Percentiles rank a stretch among this genome's conserved stretches.
phyloP scores from a whole-genome alignment of 2,113 vertebrate species.

The Chionis minor region DNA sequence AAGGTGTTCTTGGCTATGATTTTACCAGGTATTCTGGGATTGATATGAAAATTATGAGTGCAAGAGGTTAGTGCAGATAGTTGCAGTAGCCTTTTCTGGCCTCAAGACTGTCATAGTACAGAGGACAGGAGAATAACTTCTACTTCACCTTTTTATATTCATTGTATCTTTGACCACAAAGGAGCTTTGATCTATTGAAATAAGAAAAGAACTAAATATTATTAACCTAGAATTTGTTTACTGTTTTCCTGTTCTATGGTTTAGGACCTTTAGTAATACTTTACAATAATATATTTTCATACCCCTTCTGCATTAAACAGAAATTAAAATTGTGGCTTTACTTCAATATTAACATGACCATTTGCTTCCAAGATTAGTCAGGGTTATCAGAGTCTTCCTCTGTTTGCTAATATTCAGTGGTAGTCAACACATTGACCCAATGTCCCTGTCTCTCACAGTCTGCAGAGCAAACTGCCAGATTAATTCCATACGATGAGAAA shows the following conservation, averaged over 20 bases:
- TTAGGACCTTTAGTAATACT: neutral
- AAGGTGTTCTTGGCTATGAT: neutral
- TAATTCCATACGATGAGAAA: neutral
- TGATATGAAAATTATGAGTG: neutral
- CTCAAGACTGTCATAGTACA: neutral
- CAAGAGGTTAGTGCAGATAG: neutral
- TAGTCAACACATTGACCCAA: neutral
- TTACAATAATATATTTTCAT: neutral
- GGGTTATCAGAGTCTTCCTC: neutral
- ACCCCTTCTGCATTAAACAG: slow-evolving; percentile 6
- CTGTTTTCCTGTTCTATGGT: neutral
- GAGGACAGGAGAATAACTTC: neutral
- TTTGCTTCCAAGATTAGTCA: neutral
- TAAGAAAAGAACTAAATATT: neutral
- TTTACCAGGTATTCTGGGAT: neutral
- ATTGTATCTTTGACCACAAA: neutral
- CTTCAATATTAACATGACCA: neutral
- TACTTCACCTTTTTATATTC: neutral
- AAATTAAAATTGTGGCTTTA: neutral
- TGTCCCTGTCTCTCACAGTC: neutral
- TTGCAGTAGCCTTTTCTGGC: neutral
- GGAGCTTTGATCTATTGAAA: neutral
- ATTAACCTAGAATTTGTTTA: neutral
- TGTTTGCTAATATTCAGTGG: neutral
- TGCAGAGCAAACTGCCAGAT: slow-evolving; percentile 3